Evolutionary conservation across 2,888 invertebrate genomes (phyloP), one percentile per base, ranked within the genome.

Genomic region (Adela reaumurella): DNA sequence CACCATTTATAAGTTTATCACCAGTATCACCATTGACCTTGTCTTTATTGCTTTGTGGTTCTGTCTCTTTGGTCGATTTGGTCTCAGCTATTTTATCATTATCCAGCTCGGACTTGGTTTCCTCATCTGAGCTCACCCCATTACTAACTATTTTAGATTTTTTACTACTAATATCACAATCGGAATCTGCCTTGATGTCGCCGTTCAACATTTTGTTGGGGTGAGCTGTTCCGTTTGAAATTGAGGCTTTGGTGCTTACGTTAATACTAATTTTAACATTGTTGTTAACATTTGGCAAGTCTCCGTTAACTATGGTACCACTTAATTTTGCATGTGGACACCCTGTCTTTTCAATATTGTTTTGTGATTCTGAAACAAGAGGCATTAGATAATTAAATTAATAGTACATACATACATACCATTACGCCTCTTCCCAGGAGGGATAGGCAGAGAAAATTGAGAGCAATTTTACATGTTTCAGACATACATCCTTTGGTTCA

Each of bases 101-200:
- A 54, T 74, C 70, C 58, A 72, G 70, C 61, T 71, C 68, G 19
- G 65, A 70, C 65, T 76, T 74, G 51, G 63, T 59, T 54, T 73
- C 70, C 57, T 73, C 71, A 65, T 76, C 70, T 65, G 68, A 70
- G 60, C 62, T 68, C 59, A 68, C 62, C 62, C 78, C 78, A 66
- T 78, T 78, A 72, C 70, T 67, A 67, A 74, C 74, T 77, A 77
- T 55, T 70, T 73, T 77, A 72, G 64, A 61, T 64, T 66, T 73
- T 72, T 65, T 77, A 77, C 69, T 54, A 68, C 73, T 77, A 78
- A 77, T 78, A 78, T 78, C 78, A 77, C 78, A 78, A 67, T 74
- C 72, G 63, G 66, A 67, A 64, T 65, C 62, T 64, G 68, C 69
- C 68, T 69, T 74, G 62, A 68, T 61, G 56, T 70, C 66, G 62